These are phyloP conservation scores for Zaprionus lachaisei DNA, from an alignment of 1,140 invertebrate species.

Conservation along the genomic window DNA sequence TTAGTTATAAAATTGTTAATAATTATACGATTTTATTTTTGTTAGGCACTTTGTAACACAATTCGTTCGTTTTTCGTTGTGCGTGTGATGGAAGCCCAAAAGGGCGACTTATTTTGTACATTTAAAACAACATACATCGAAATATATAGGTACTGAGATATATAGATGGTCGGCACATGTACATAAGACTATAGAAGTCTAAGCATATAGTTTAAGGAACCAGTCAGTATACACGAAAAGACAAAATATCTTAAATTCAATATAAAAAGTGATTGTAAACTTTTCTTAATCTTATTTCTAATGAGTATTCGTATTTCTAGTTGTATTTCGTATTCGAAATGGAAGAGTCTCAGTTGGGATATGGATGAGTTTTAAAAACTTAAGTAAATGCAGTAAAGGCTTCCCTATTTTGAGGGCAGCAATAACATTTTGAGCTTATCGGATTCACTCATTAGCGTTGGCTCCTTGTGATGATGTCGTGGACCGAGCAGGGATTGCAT, in stretches of 20 bases:
- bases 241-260: slow-evolving; percentile 10
- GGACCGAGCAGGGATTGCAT: slow-evolving; percentile 67
- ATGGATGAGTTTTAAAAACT: slow-evolving; percentile 46
- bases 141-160: not conserved
- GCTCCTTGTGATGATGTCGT: slow-evolving; percentile 63
- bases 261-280: slow-evolving; percentile 33
- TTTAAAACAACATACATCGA: slow-evolving; percentile 53
- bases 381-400: slow-evolving; percentile 66
- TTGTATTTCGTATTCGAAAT: slow-evolving; percentile 29
- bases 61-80: slow-evolving; percentile 40
- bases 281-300: slow-evolving; percentile 42
- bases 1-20: slow-evolving; percentile 65
- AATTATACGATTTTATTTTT: slow-evolving; percentile 26
- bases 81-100: slow-evolving; percentile 25
- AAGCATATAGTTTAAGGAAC: slow-evolving; percentile 49
- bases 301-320: slow-evolving; percentile 67
- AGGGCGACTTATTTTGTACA: slow-evolving; percentile 44
- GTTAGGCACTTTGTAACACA: slow-evolving; percentile 51
- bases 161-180: not conserved
- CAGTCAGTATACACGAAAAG: slow-evolving; percentile 42
- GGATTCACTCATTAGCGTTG: slow-evolving; percentile 81
- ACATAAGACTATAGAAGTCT: slow-evolving; percentile 31
- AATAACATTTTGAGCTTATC: slow-evolving; percentile 84
- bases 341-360: slow-evolving; percentile 31
- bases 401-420: slow-evolving; percentile 81